Evolutionary conservation across 2,888 invertebrate species (phyloP).

Genomic region (Autographa gamma): DNA sequence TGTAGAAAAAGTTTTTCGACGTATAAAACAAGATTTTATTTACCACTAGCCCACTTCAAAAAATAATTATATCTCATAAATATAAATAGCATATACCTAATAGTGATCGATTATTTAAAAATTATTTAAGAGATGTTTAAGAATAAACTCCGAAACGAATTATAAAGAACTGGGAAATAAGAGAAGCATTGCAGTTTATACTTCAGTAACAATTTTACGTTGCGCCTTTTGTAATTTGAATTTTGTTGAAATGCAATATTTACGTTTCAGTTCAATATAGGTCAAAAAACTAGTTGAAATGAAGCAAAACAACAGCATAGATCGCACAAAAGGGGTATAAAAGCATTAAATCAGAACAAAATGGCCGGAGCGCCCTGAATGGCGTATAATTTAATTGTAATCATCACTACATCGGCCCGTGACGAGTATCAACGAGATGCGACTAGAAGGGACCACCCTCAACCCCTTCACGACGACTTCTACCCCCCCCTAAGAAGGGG

Average conservation of each 20-base stretch:
- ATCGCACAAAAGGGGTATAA: slow-evolving; percentile 61
- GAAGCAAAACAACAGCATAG: slow-evolving; percentile 54
- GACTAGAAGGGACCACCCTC: slow-evolving; percentile 81
- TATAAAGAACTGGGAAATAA: no score
- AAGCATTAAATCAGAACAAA: slow-evolving; percentile 83
- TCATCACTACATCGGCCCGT: slow-evolving; percentile 87
- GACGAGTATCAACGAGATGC: slow-evolving; percentile 87
- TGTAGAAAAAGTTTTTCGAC: neutral
- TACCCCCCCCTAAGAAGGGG: slow-evolving; percentile 80
- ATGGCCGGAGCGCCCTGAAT: slow-evolving; percentile 77
- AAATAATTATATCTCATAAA: neutral
- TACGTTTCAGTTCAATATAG: slow-evolving; percentile 45
- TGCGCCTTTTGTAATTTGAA: neutral
- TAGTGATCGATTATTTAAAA: no score
- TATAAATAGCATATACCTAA: no score
- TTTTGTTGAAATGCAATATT: neutral
- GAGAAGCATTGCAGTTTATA: neutral
- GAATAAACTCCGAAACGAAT: no score
- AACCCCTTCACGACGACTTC: slow-evolving; percentile 69
- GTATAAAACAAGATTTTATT: neutral
- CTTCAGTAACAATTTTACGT: neutral
- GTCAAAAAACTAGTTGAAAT: slow-evolving; percentile 46
- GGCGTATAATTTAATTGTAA: slow-evolving; percentile 87
- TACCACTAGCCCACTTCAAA: neutral
- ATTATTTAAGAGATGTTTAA: no score